Conservation (phyloP, 2,797 vertebrate genomes). For the Podargus strigoides region DNA sequence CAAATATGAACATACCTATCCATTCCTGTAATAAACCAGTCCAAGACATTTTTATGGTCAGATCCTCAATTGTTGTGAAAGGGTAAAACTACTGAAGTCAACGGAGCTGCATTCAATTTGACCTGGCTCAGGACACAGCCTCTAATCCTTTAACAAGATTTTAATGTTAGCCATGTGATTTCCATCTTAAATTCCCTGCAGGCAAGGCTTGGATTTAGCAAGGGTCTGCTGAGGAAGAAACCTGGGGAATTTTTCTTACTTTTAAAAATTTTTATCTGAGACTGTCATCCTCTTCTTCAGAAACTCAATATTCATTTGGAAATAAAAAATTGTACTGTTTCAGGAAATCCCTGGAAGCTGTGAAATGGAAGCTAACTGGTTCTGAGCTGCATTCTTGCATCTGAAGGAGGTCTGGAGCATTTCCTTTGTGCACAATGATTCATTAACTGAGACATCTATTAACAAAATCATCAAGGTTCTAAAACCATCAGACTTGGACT, state of each 20-base stretch:
- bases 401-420: not conserved
- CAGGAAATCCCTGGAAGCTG: not conserved
- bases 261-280: not conserved
- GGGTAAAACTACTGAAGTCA: slow-evolving; percentile 13
- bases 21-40: slow-evolving; percentile 1
- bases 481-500: not conserved
- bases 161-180: slow-evolving; percentile 62
- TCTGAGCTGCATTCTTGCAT: not conserved
- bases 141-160: slow-evolving; percentile 61
- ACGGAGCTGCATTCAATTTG: slow-evolving; percentile 46
- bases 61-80: not conserved
- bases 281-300: not conserved
- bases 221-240: not conserved
- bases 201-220: not conserved
- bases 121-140: not conserved
- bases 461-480: not conserved
- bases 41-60: slow-evolving; percentile 2
- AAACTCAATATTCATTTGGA: not conserved
- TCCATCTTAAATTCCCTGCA: slow-evolving; percentile 34
- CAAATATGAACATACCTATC: not conserved
- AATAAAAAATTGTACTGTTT: not conserved
- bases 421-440: not conserved
- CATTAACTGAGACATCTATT: not conserved
- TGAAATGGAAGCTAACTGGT: not conserved
- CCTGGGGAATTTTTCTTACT: not conserved